These are phyloP conservation scores for Tyto alba DNA, from an alignment of 2,113 vertebrate genomes.

Conservation along the genomic window DNA sequence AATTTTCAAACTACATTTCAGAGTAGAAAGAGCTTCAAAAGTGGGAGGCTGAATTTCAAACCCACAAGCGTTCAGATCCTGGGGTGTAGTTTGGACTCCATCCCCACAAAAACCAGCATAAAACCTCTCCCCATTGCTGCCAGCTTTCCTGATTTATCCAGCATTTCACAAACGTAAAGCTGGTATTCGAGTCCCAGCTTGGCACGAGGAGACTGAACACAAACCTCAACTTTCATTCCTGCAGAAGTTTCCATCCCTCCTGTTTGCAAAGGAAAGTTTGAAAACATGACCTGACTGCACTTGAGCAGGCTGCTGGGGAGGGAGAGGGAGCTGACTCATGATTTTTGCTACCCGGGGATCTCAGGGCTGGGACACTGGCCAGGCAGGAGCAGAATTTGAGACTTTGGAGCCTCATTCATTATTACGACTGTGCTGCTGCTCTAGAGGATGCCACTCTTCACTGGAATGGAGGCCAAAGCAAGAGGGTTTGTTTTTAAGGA, in stretches of 20 bases:
- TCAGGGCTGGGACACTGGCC: background rate
- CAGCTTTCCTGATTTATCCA: background rate
- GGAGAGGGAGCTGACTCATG: slow-evolving; percentile 30
- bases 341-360: background rate
- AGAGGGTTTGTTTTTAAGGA: background rate
- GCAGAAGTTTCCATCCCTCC: slow-evolving; percentile 29
- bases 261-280: slow-evolving; percentile 35
- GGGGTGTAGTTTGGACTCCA: background rate
- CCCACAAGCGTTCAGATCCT: background rate
- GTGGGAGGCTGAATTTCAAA: background rate
- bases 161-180: background rate
- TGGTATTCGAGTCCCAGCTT: slow-evolving; percentile 6
- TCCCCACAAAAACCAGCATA: background rate
- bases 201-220: background rate
- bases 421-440: background rate
- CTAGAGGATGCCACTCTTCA: background rate
- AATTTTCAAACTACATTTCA: background rate
- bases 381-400: background rate
- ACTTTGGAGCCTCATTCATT: background rate
- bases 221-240: slow-evolving; percentile 42
- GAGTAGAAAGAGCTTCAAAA: background rate
- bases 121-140: background rate
- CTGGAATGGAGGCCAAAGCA: background rate
- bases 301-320: background rate
- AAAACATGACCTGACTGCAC: slow-evolving; percentile 35